Conservation (phyloP, 92 coral and sea anemone species). For the Actinernus sp. region DNA sequence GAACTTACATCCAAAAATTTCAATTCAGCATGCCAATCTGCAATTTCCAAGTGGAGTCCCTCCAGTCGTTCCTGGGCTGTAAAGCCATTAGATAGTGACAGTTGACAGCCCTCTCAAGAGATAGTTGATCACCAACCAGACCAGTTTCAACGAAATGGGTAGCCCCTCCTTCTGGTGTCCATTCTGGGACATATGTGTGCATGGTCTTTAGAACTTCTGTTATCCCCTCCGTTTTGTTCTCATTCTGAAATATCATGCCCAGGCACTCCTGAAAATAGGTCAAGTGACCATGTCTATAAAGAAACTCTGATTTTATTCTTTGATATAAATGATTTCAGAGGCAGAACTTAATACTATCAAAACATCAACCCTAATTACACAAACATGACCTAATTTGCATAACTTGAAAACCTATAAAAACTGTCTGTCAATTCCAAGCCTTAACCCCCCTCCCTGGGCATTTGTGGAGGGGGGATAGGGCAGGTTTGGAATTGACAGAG, state of each 20-base stretch:
- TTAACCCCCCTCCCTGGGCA: too few species aligned
- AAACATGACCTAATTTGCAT: too few species aligned
- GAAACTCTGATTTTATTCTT: too few species aligned
- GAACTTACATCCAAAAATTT: slow-evolving; percentile 51
- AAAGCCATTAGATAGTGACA: slow-evolving; percentile 62
- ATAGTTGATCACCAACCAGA: slow-evolving; percentile 66
- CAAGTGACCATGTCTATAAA: too few species aligned
- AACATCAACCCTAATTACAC: too few species aligned
- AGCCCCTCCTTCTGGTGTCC: slow-evolving; percentile 2
- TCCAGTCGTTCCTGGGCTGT: slow-evolving; percentile 52
- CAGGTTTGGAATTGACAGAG: too few species aligned
- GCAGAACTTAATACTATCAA: too few species aligned
- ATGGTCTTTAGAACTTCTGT: slow-evolving; percentile 47
- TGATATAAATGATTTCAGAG: too few species aligned
- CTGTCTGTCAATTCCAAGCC: too few species aligned
- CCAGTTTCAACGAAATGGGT: slow-evolving; percentile 48
- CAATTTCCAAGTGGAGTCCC: too few species aligned
- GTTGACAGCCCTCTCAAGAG: slow-evolving; percentile 66
- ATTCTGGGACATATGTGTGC: slow-evolving; percentile 53
- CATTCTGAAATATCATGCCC: slow-evolving; percentile 57
- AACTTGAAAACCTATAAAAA: too few species aligned
- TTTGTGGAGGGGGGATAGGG: too few species aligned
- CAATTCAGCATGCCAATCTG: slow-evolving; percentile 65
- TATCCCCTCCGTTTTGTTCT: slow-evolving; percentile 68
- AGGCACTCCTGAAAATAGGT: slow-evolving; percentile 58